Percentiles rank a stretch among this genome's conserved stretches.
These are phyloP conservation scores for Sapajus apella DNA, from an alignment of 2,113 vertebrate genomes.

Conservation along the genomic window DNA sequence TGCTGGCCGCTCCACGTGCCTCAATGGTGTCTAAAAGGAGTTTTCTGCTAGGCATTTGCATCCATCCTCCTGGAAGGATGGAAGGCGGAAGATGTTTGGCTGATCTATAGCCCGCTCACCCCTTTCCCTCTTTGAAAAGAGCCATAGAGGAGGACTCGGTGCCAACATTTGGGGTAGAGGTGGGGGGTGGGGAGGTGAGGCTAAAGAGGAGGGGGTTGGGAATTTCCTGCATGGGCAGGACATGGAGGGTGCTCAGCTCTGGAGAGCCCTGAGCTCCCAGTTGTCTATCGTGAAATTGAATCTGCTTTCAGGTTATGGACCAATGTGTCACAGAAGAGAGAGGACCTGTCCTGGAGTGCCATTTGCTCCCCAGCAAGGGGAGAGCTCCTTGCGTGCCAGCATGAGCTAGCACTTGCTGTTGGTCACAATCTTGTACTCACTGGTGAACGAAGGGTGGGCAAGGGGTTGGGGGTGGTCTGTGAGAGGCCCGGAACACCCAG, in stretches of 20 bases:
- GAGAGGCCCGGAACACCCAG: not conserved
- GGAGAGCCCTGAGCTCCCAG: not conserved
- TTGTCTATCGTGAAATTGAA: not conserved
- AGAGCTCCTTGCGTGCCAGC: not conserved
- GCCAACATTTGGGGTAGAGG: not conserved
- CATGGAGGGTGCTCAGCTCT: not conserved
- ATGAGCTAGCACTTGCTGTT: not conserved
- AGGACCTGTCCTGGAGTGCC: not conserved
- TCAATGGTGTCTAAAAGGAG: not conserved
- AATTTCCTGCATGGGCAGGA: not conserved
- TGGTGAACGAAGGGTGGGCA: not conserved
- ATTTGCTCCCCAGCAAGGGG: not conserved
- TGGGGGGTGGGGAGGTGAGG: not conserved
- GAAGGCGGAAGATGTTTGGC: not conserved
- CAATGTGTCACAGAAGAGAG: not conserved
- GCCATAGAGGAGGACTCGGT: not conserved
- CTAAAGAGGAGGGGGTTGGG: not conserved
- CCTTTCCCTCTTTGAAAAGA: not conserved
- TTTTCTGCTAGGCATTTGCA: too few species aligned
- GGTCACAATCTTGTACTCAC: not conserved
- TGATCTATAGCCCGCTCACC: not conserved
- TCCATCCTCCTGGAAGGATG: not conserved
- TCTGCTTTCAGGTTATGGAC: not conserved
- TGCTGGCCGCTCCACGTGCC: not conserved
- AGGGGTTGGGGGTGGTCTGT: not conserved